These are phyloP conservation scores for Homarus americanus DNA, from an alignment of 1,140 invertebrate genomes.

Conservation along the genomic window DNA sequence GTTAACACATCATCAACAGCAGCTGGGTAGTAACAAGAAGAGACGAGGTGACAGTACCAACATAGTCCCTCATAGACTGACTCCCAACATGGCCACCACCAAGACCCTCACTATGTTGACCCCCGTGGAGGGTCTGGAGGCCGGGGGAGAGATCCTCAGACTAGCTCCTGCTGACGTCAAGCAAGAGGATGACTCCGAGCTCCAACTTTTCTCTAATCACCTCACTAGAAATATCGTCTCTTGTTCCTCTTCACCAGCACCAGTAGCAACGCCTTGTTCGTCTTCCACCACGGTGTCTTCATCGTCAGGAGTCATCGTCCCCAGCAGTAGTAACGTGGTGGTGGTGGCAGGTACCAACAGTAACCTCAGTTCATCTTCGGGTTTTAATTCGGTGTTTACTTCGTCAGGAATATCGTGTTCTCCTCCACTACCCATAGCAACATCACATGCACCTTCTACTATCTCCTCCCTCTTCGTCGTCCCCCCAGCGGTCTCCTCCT, in stretches of 20 bases:
- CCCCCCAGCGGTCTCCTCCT: not conserved
- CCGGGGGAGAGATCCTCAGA: constrained; percentile 42
- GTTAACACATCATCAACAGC: not conserved
- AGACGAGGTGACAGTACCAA: constrained; percentile 24
- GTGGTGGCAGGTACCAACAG: not conserved
- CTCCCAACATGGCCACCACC: constrained; percentile 26
- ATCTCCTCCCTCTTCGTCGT: constrained; percentile 8
- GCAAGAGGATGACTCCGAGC: constrained; percentile 51
- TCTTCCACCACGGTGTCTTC: not conserved
- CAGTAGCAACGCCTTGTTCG: not conserved
- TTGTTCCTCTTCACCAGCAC: not conserved
- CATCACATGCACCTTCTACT: not conserved
- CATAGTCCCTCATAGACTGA: not conserved
- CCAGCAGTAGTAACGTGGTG: not conserved
- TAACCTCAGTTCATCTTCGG: not conserved
- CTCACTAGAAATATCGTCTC: not conserved
- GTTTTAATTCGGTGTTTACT: not conserved
- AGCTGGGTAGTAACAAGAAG: constrained; percentile 22
- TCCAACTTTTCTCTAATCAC: constrained; percentile 37
- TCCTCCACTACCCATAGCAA: not conserved
- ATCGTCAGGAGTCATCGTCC: not conserved
- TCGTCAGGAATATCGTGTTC: not conserved
- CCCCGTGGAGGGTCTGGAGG: constrained; percentile 36
- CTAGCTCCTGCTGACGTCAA: constrained; percentile 43
- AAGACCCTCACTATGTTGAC: constrained; percentile 51